Percentiles rank a stretch among this genome's conserved stretches.
Evolutionary conservation across 2,113 vertebrate genomes (phyloP).

Genomic region (Tetrao urogallus): DNA sequence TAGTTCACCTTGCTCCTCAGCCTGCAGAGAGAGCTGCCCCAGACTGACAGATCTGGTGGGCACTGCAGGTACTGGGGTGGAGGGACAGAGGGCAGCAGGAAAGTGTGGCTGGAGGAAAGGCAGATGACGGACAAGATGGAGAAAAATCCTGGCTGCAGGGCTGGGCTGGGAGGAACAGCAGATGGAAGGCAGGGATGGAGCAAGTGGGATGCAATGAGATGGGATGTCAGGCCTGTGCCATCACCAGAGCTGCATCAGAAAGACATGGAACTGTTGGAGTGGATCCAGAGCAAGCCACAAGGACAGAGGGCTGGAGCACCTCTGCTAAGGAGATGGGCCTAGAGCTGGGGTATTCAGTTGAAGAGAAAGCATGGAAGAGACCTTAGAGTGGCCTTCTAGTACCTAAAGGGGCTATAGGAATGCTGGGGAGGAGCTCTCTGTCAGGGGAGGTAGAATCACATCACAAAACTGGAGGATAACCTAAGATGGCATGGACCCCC

Average conservation of each 20-base stretch:
- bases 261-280: background rate
- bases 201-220: too few relatives aligned
- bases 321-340: background rate
- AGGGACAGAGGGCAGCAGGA: background rate
- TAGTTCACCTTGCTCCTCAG: background rate
- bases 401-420: background rate
- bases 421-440: background rate
- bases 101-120: background rate
- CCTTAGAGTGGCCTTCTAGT: background rate
- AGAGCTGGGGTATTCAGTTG: background rate
- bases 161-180: background rate
- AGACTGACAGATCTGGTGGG: too few relatives aligned
- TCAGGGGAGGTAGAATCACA: background rate
- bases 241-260: too few relatives aligned
- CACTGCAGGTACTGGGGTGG: too few relatives aligned
- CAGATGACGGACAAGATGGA: background rate
- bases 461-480: too few relatives aligned
- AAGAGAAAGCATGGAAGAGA: background rate
- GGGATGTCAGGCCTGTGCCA: too few relatives aligned
- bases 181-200: background rate
- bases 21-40: background rate
- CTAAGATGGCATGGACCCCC: too few relatives aligned
- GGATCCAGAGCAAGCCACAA: background rate
- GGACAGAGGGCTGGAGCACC: background rate
- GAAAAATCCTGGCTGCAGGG: too few relatives aligned